Evolutionary conservation across 2,797 vertebrate species (phyloP).

Genomic region (Sebastes taczanowskii): DNA sequence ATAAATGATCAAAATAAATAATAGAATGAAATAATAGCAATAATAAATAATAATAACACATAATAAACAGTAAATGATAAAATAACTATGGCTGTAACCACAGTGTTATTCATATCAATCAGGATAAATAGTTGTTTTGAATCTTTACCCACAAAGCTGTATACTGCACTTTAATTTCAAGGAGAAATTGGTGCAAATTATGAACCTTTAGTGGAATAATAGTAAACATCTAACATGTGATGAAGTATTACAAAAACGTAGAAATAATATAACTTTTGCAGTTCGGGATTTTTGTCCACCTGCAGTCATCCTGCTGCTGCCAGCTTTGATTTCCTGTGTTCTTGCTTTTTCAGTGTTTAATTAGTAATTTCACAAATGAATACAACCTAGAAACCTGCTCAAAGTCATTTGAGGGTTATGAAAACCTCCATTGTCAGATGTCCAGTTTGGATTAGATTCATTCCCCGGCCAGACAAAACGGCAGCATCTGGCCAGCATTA

Average conservation of each 20-base stretch:
- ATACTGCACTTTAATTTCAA: background rate
- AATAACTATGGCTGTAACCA: background rate
- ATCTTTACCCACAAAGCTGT: background rate
- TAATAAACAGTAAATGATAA: no score
- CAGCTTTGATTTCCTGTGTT: slow-evolving; percentile 29
- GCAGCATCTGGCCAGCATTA: slow-evolving; percentile 79
- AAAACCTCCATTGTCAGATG: slow-evolving; percentile 70
- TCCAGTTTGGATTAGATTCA: slow-evolving; percentile 72
- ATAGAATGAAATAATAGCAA: no score
- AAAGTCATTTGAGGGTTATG: slow-evolving; percentile 67
- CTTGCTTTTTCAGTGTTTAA: background rate
- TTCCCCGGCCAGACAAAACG: slow-evolving; percentile 57
- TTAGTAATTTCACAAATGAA: slow-evolving; percentile 46
- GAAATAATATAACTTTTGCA: background rate
- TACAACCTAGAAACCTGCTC: slow-evolving; percentile 31
- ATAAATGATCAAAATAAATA: no score
- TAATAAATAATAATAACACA: no score
- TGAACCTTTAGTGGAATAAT: background rate
- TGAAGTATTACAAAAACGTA: background rate
- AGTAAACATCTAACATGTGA: background rate
- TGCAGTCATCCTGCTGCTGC: background rate
- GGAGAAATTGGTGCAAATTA: background rate
- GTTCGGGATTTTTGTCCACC: background rate
- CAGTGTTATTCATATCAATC: background rate
- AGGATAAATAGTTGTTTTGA: background rate